Evolutionary conservation across 2,797 vertebrate genomes (phyloP), one percentile per base, ranked within the genome.

Genomic region (Lepus townsendii): DNA sequence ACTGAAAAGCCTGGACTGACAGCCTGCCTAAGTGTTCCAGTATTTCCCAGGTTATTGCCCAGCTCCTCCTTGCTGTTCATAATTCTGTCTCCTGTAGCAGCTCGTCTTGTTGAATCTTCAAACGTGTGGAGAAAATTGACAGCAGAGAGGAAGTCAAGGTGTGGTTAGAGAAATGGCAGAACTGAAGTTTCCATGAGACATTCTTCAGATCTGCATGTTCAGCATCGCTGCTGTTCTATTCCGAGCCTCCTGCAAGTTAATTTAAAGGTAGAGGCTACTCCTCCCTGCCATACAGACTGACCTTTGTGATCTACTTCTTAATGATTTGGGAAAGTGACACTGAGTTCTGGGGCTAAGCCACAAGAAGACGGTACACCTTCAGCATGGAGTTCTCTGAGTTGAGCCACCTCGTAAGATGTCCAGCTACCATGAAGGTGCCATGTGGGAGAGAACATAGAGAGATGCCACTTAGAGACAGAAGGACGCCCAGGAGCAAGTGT

Each of bases 61-160:
- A 9, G 83, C 17, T 69, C 69, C 60, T 76, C 35, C 32, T 88
- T 65, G 88, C 85, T 88, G 17, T 79, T 95, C 82, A 84, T 62
- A 72, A 90, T 78, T 86, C 62, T 83, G 62, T 85, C 63, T 66
- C 50, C 2, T 73, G 20, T 17, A 32, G 57, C 42, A 68, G 0
- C 35, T 50, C 66, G 50, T 85, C 13, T 71, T 38, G 13, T 0
- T 84, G 86, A 85, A 17, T 79, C 42, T 90, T 92, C 32, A 63
- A 47, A 79, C 24, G 32, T 85, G 24, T 65, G 13, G 71, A 91
- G 57, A 79, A 95, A 78, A 83, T 6, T 90, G 62, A 62, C 72
- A 73, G 38, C 93, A 69, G 73, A 35, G 4, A 8, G 42, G 76
- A 72, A 85, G 65, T 77, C 47, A 80, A 27, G 26, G 50, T 42